Evolutionary conservation across 2,113 vertebrate genomes (phyloP), one percentile per base, ranked within the genome.

Genomic region (Hystrix cristata): DNA sequence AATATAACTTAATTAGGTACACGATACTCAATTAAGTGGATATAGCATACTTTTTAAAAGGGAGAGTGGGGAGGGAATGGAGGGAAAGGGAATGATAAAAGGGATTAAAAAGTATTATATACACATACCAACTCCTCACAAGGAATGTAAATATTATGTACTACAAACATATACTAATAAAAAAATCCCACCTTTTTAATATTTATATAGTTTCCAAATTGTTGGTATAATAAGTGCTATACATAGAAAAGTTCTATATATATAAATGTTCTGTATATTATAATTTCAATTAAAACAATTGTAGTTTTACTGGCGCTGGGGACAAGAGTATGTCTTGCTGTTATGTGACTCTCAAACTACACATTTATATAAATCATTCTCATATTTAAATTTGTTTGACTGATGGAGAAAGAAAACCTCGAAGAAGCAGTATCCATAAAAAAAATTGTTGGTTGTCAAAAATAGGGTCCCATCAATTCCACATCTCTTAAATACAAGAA

Each of bases 351-450:
- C 79, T 88, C 65, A 92, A 85, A 46, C 19, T 59, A 71, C n/a
- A 31, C 53, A 87, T 95, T 88, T 48, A 72, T 88, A 38, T 57
- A 74, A 90, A 27, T 1, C 10, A 83, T 87, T 90, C 74, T 79
- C 87, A 86, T 87, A 80, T 5, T 79, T 90, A 94, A 89, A 90
- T 89, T 86, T 90, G 86, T 55, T 88, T 85, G 65, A 85, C 65
- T 71, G n/a, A 65, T 62, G 5, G 38, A 93, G 67, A 72, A 57
- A 85, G 65, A 60, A 93, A 86, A 79, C 53, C 38, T 85, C 65
- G 82, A 23, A 55, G 21, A 88, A 10, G 57, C 27, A 94, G 48
- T 62, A 88, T 34, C 13, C 13, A 23, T 85, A 89, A 67, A 93
- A 80, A 34, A 88, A 93, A 71, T 72, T 71, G 29, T 57, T 88